phyloP scores from a whole-genome alignment of 2,888 invertebrate genomes.

The Antitype chi region DNA sequence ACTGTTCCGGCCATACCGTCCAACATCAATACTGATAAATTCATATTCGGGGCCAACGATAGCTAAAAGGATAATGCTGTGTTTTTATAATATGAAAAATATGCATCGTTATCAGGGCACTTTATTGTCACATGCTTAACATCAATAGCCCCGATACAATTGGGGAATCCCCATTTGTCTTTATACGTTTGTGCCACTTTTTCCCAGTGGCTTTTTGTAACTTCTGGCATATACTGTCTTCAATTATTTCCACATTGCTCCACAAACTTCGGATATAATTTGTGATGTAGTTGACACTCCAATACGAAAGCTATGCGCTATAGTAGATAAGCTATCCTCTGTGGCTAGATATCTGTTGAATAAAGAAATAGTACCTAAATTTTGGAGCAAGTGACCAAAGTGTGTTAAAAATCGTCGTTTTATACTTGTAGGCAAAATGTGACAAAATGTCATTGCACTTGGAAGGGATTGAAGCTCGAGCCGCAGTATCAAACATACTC shows the following conservation, averaged over 20 bases:
- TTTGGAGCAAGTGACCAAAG: no score
- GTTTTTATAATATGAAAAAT: not conserved
- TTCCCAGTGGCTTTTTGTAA: not conserved
- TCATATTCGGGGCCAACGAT: constrained; percentile 1
- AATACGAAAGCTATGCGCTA: not conserved
- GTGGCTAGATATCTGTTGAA: no score
- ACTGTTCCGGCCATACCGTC: constrained; percentile 1
- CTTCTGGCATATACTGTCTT: not conserved
- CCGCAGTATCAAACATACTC: no score
- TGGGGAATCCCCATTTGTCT: not conserved
- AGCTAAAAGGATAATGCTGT: not conserved
- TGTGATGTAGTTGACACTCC: not conserved
- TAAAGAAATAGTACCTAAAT: no score
- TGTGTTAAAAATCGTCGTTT: no score
- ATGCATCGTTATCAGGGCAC: not conserved
- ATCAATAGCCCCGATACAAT: constrained; percentile 2
- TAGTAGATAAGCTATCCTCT: not conserved
- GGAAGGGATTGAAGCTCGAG: no score
- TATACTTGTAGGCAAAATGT: no score
- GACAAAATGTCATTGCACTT: no score
- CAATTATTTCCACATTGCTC: not conserved
- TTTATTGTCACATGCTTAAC: not conserved
- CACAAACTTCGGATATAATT: not conserved
- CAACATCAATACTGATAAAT: not conserved
- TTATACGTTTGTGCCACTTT: not conserved